phyloP scores from a whole-genome alignment of 2,888 invertebrate species.

The Pristionchus fissidentatus region DNA sequence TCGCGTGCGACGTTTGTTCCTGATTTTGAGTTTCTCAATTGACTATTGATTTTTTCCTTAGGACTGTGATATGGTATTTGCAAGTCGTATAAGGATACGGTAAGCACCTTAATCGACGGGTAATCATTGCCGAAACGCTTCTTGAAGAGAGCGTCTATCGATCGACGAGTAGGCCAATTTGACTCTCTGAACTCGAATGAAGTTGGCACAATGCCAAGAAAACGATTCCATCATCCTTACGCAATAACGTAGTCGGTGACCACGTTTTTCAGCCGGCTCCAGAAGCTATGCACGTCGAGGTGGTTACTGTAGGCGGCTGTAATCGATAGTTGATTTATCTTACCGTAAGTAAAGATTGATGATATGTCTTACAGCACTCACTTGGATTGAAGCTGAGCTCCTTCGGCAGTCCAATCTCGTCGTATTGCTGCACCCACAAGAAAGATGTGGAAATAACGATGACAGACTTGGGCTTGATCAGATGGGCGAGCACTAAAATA shows the following conservation, averaged over 20 bases:
- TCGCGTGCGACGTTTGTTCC: slow-evolving; percentile 5
- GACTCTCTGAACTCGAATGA: neutral
- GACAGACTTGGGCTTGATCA: neutral
- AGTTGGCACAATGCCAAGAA: neutral
- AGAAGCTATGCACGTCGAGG: slow-evolving; percentile 19
- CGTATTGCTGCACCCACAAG: neutral
- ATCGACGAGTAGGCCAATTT: neutral
- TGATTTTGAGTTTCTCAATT: neutral
- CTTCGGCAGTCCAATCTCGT: slow-evolving; percentile 6
- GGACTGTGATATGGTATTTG: too few species aligned
- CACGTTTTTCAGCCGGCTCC: slow-evolving; percentile 10
- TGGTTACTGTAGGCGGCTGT: neutral
- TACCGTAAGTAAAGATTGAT: neutral
- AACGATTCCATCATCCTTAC: neutral
- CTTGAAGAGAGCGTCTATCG: neutral
- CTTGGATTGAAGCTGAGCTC: slow-evolving; percentile 28
- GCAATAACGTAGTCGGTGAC: neutral
- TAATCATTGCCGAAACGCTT: neutral
- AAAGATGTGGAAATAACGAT: slow-evolving; percentile 15
- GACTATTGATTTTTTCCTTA: neutral
- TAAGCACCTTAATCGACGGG: neutral
- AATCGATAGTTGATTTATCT: too few species aligned
- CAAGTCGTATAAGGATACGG: too few species aligned
- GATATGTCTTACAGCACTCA: neutral
- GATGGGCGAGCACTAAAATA: neutral